Percentiles rank a stretch among this genome's conserved stretches.
These are phyloP conservation scores for Okapia johnstoni DNA, from an alignment of 2,113 vertebrate genomes.

Conservation along the genomic window DNA sequence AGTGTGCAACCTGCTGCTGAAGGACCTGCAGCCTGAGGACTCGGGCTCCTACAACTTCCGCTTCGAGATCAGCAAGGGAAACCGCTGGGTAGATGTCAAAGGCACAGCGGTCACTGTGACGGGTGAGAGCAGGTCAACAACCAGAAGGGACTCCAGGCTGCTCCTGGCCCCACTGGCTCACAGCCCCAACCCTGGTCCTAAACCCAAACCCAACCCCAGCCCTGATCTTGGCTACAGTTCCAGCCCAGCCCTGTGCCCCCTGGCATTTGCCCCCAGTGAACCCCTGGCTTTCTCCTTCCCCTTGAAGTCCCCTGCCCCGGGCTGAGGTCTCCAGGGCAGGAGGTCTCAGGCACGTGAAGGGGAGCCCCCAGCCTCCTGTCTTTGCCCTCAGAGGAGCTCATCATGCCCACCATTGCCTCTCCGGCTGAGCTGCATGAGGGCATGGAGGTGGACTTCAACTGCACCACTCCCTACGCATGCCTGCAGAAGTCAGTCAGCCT, in stretches of 20 bases:
- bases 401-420: background rate
- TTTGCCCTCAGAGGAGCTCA: slow-evolving; percentile 60
- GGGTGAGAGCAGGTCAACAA: slow-evolving; percentile 50
- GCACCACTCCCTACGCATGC: slow-evolving; percentile 79
- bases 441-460: slow-evolving; percentile 47
- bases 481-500: background rate
- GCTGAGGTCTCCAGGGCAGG: background rate
- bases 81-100: slow-evolving; percentile 68
- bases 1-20: slow-evolving; percentile 75
- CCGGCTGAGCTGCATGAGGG: slow-evolving; percentile 35
- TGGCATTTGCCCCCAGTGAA: rapidly evolving
- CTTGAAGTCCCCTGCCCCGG: background rate
- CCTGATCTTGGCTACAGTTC: background rate
- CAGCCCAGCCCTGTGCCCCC: background rate
- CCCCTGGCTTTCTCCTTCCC: background rate
- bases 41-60: slow-evolving; percentile 76
- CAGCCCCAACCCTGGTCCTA: background rate
- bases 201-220: background rate
- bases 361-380: background rate
- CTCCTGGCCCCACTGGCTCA: background rate
- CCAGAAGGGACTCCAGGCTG: background rate
- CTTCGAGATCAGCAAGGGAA: slow-evolving; percentile 71
- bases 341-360: background rate
- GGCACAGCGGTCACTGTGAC: slow-evolving; percentile 55
- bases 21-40: slow-evolving; percentile 33